These are phyloP conservation scores for Poecilia latipinna DNA, from an alignment of 2,113 vertebrate genomes.

Conservation along the genomic window DNA sequence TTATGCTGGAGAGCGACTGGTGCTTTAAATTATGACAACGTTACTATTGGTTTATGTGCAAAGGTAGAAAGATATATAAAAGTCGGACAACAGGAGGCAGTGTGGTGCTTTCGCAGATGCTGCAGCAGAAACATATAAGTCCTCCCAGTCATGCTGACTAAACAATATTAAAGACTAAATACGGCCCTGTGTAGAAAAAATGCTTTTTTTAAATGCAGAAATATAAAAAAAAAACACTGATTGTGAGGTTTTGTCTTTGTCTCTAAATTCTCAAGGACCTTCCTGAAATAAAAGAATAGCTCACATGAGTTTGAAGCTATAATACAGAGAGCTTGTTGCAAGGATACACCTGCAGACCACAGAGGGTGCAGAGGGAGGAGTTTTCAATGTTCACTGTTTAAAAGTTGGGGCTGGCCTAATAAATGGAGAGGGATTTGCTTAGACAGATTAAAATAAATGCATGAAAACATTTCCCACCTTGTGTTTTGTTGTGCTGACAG, in stretches of 20 bases:
- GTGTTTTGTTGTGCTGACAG: conserved; percentile 69
- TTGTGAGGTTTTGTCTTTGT: too few relatives aligned
- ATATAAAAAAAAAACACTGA: not conserved
- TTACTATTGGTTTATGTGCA: not conserved
- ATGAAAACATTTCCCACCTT: not conserved
- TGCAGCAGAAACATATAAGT: not conserved
- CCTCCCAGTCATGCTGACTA: not conserved
- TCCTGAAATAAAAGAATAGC: not conserved
- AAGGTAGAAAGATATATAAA: not conserved
- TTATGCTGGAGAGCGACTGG: not conserved
- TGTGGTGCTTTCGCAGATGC: not conserved
- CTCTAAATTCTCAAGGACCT: not conserved
- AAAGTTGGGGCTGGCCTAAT: too few relatives aligned
- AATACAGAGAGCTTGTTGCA: not conserved
- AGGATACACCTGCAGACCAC: not conserved
- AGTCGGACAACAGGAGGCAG: not conserved
- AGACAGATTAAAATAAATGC: not conserved
- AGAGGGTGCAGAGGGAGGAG: not conserved
- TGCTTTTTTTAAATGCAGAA: not conserved
- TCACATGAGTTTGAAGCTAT: not conserved
- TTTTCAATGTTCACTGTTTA: too few relatives aligned
- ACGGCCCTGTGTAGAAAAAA: not conserved
- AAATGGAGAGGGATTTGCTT: not conserved
- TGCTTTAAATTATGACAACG: not conserved
- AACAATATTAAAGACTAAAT: not conserved